Evolutionary conservation across 2,113 vertebrate genomes (phyloP), one percentile per base, ranked within the genome.

Genomic region (Proterorhinus semilunaris): DNA sequence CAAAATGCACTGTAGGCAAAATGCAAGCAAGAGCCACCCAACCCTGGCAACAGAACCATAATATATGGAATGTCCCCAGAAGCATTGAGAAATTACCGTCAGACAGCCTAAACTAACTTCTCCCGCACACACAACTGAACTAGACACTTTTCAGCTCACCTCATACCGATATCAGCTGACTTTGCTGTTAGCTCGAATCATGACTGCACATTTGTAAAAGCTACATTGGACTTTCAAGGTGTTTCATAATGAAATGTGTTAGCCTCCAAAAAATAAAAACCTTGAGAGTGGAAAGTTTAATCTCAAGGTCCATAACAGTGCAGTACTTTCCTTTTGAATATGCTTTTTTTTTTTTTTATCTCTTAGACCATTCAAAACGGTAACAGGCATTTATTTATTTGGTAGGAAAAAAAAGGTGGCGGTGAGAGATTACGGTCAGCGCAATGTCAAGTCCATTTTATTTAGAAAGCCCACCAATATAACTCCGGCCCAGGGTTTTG

Each of bases 361-460:
- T 13, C 49, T 51, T 51, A 6, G 49, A 51, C 15, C 42, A 61
- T 61, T 61, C 15, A 44, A 61, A 61, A 61, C 6, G 36, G 8
- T 15, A 44, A n/a, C 42, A 9, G 36, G 6, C 5, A 17, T 43
- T 55, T 36, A 2, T 36, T 42, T 59, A 59, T 59, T 45, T 45
- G 42, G 42, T 61, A 43, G 16, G 6, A 61, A 61, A 61, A 61
- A 13, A 21, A n/a, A n/a, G 27, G 27, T 42, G 58, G 12, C 10
- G 42, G n/a, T 27, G 8, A n/a, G 7, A 61, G 58, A 61, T 61
- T 44, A n/a, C 58, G 42, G 58, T 44, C 43, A 61, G 42, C 15
- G 13, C 12, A 42, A 59, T 59, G 57, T 59, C 57, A 59, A 59
- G 57, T 59, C 57, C 42, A 16, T 44, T 61, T 61, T 61, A 61